A percentile compares a stretch with the other conserved stretches of the same genome.
phyloP scores from a whole-genome alignment of 2,888 invertebrate genomes.

The Plusia festucae region DNA sequence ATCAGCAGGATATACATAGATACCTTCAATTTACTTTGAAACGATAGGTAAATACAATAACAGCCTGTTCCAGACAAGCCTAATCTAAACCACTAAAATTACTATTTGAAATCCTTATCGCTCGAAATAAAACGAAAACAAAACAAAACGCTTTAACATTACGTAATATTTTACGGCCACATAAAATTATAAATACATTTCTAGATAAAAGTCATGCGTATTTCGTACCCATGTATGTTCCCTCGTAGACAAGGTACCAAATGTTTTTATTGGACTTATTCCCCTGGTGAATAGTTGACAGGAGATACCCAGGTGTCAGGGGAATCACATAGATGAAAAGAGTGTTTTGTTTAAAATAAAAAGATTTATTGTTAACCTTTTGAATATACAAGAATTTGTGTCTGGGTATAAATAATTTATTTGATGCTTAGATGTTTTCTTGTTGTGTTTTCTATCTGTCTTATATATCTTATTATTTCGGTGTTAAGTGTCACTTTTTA shows the following conservation, averaged over 20 bases:
- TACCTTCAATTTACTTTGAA: neutral
- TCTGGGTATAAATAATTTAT: neutral
- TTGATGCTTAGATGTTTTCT: neutral
- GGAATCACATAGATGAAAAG: neutral
- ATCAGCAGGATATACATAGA: neutral
- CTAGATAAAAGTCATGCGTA: conserved; percentile 33
- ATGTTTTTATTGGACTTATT: conserved; percentile 19
- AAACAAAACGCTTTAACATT: conserved; percentile 42
- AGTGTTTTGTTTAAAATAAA: neutral
- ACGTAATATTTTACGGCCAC: conserved; percentile 56
- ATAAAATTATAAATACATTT: conserved; percentile 60
- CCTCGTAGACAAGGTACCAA: neutral
- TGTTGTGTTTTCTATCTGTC: neutral
- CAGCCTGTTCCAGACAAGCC: neutral
- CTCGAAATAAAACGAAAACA: conserved; percentile 41
- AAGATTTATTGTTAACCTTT: conserved; percentile 10
- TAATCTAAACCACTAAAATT: conserved; percentile 24
- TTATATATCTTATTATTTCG: neutral
- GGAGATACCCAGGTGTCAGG: neutral
- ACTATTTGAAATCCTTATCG: conserved; percentile 39
- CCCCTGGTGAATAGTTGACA: conserved; percentile 16
- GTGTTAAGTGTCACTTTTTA: neutral
- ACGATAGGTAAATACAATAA: neutral
- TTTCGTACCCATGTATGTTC: conserved; percentile 16
- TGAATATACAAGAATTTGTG: neutral